Evolutionary conservation across 2,113 vertebrate species (phyloP).

Genomic region (Cynocephalus volans): DNA sequence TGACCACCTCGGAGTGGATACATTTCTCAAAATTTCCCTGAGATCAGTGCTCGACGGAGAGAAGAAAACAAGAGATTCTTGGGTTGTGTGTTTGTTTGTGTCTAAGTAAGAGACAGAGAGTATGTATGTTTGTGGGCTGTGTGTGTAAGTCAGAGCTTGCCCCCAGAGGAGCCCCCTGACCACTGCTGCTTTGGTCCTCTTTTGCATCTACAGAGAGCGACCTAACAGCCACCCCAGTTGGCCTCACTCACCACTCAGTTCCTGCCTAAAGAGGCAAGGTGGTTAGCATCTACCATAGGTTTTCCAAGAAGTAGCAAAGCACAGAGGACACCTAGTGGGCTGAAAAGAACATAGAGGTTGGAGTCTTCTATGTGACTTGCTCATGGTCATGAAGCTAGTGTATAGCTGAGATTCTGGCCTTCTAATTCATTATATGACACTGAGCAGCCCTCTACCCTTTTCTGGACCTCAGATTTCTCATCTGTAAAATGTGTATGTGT

Average conservation of each 20-base stretch:
- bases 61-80: neutral
- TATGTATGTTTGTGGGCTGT: neutral
- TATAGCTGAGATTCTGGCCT: constrained; percentile 8
- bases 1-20: constrained; percentile 25
- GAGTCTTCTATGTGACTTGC: neutral
- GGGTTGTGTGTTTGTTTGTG: neutral
- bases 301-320: constrained; percentile 36
- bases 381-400: neutral
- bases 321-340: neutral
- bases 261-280: neutral
- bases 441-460: neutral
- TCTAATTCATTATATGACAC: neutral
- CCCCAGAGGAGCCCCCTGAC: neutral
- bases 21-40: constrained; percentile 54
- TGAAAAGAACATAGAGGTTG: neutral
- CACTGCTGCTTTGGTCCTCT: neutral
- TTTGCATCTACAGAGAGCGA: constrained; percentile 2
- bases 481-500: neutral
- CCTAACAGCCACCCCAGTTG: neutral
- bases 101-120: constrained; percentile 21
- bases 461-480: neutral
- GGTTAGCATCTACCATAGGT: neutral
- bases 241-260: constrained; percentile 28
- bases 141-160: neutral
- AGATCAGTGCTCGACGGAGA: neutral